Conservation (phyloP, 2,797 vertebrate species). For the Vespertilio murinus region DNA sequence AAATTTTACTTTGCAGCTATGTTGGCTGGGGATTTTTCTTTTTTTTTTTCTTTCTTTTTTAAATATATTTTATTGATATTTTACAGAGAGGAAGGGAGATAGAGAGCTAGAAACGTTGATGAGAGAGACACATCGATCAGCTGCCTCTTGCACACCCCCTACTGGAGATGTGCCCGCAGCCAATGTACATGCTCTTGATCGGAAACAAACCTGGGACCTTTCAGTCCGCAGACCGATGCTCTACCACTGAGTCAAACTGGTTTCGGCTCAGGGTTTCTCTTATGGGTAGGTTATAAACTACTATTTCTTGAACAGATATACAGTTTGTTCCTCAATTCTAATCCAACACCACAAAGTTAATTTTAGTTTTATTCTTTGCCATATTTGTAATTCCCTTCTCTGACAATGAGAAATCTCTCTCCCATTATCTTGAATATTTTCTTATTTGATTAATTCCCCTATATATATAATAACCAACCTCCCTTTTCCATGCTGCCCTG, state of each 20-base stretch:
- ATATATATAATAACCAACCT: not conserved
- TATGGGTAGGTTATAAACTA: not conserved
- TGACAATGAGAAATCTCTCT: not conserved
- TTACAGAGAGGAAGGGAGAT: no score
- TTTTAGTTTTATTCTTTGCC: not conserved
- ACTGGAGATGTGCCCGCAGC: no score
- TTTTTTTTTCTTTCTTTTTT: no score
- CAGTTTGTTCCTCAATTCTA: not conserved
- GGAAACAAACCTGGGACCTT: no score
- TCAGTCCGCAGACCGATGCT: no score
- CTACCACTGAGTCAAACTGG: no score
- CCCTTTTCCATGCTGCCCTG: not conserved
- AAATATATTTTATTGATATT: no score
- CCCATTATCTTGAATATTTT: not conserved
- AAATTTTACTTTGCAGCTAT: conserved; percentile 7
- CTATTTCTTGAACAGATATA: not conserved
- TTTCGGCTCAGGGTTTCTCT: not conserved
- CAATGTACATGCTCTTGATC: no score
- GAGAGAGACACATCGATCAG: no score
- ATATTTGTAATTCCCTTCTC: not conserved
- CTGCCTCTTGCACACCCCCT: no score
- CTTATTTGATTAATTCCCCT: not conserved
- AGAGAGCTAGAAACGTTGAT: no score
- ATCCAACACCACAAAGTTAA: not conserved
- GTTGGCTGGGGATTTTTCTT: not conserved